Conservation (phyloP, 1,140 invertebrate genomes). For the Drosophila lacteicornis region DNA sequence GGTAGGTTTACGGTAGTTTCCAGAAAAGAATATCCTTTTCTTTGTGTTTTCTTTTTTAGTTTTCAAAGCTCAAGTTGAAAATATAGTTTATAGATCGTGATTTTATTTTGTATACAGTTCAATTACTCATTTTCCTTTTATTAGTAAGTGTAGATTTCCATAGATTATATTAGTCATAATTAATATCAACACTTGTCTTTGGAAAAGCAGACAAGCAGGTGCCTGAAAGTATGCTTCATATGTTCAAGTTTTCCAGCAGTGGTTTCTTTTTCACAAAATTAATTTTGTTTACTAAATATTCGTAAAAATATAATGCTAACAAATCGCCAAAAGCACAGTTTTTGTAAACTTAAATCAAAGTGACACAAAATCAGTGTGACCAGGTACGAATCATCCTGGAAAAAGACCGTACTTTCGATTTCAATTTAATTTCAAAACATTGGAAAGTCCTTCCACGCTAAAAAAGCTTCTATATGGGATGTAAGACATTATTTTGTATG, state of each 20-base stretch:
- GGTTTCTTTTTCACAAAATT: not conserved
- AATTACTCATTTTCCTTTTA: not conserved
- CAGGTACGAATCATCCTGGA: too few species aligned
- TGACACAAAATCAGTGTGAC: too few species aligned
- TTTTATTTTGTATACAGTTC: not conserved
- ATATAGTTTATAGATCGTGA: too few species aligned
- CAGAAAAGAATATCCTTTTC: not conserved
- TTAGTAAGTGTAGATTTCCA: too few species aligned
- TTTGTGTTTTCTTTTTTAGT: not conserved
- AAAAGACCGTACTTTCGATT: too few species aligned
- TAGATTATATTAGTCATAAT: not conserved
- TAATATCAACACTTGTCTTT: not conserved
- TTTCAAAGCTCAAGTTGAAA: not conserved
- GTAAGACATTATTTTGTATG: too few species aligned
- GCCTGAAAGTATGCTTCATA: not conserved
- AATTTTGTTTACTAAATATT: not conserved
- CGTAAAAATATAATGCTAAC: too few species aligned
- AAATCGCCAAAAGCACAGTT: too few species aligned
- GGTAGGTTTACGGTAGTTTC: constrained; percentile 34
- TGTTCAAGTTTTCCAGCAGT: not conserved
- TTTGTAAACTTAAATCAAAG: too few species aligned
- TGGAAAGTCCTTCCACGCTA: too few species aligned
- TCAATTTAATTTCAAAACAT: too few species aligned
- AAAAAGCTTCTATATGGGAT: too few species aligned
- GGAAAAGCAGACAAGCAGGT: not conserved